Conservation (phyloP, 1,140 invertebrate genomes). For the Nasonia vitripennis region DNA sequence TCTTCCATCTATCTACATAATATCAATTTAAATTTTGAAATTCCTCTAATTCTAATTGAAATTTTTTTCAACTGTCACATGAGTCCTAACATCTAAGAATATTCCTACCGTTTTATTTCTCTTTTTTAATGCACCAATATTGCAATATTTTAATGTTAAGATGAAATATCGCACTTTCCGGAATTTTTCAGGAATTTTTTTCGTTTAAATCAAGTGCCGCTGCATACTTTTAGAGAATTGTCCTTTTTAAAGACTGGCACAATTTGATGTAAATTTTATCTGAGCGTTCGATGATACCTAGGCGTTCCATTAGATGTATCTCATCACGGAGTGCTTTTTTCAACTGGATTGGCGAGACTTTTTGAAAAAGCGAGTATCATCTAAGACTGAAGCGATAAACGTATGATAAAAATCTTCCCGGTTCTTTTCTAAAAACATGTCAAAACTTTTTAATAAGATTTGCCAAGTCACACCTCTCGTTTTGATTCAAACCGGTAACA, state of each 20-base stretch:
- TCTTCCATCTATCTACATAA: too few relatives aligned
- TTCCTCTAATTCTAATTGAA: too few relatives aligned
- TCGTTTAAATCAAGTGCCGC: constrained; percentile 22
- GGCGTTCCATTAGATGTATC: constrained; percentile 1
- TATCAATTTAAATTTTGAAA: too few relatives aligned
- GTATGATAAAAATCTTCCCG: neutral
- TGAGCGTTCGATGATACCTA: constrained; percentile 7
- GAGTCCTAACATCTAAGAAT: too few relatives aligned
- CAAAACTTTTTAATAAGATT: neutral
- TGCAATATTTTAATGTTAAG: too few relatives aligned
- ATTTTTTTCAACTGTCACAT: too few relatives aligned
- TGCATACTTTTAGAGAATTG: neutral
- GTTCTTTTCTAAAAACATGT: neutral
- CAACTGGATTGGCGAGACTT: neutral
- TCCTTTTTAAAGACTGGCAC: constrained; percentile 5
- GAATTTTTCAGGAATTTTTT: too few relatives aligned
- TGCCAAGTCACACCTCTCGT: too few relatives aligned
- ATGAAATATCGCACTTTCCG: too few relatives aligned
- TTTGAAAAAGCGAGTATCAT: neutral
- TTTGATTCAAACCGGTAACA: too few relatives aligned
- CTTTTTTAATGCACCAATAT: too few relatives aligned
- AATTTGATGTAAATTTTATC: neutral
- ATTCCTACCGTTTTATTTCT: too few relatives aligned
- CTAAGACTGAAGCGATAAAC: neutral
- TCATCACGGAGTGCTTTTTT: neutral